Evolutionary conservation across 2,113 vertebrate genomes (phyloP).

Genomic region (Crotalus helleri): DNA sequence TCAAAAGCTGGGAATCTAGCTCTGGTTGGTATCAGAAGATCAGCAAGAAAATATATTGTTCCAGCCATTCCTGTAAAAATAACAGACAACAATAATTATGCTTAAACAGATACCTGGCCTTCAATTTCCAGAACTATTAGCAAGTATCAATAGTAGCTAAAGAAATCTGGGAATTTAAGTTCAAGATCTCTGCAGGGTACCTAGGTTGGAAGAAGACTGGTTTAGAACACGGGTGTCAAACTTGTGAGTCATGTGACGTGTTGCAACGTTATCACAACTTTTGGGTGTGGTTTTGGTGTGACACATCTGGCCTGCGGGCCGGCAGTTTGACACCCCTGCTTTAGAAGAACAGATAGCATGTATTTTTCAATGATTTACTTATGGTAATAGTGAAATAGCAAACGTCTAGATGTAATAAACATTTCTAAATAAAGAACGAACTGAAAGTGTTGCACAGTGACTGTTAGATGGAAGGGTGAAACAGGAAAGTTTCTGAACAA

Average conservation of each 20-base stretch:
- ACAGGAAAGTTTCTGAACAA: background rate
- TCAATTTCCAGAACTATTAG: background rate
- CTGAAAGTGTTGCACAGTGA: background rate
- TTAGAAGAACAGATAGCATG: background rate
- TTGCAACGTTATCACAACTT: too few species aligned
- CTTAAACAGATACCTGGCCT: conserved; percentile 4
- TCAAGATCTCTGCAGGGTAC: background rate
- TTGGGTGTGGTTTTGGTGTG: too few species aligned
- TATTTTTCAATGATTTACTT: background rate
- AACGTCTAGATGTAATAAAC: background rate
- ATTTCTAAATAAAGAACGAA: background rate
- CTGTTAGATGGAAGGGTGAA: background rate
- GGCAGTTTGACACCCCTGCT: background rate
- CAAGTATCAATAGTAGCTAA: background rate
- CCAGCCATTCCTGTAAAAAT: conserved; percentile 88
- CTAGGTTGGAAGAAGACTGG: background rate
- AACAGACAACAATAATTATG: conserved; percentile 28
- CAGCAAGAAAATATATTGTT: conserved; percentile 93
- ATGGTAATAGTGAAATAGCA: background rate
- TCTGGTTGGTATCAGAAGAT: conserved; percentile 85
- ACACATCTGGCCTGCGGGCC: too few species aligned
- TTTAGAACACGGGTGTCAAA: background rate
- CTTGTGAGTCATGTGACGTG: too few species aligned
- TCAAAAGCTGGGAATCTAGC: conserved; percentile 92
- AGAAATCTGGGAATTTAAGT: background rate